Conservation (phyloP, 2,113 vertebrate species). For the Otocyon megalotis region DNA sequence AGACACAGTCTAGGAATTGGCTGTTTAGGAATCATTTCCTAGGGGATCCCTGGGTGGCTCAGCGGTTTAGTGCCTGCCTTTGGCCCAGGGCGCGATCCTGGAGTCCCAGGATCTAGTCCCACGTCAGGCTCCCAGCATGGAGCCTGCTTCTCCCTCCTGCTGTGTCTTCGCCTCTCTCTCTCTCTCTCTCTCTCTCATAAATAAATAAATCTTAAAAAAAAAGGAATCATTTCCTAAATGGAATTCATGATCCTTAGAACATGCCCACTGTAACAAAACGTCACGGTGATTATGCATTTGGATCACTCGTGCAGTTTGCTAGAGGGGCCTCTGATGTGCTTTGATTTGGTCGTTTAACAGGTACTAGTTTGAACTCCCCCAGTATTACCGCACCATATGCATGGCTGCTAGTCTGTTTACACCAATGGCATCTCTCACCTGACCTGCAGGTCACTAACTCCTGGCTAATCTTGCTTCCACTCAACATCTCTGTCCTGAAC, state of each 20-base stretch:
- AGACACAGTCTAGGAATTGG: neutral
- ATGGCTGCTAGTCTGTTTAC: neutral
- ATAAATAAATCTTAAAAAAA: too few species aligned
- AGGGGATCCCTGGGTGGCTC: too few species aligned
- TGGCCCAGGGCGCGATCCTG: too few species aligned
- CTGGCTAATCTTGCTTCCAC: neutral
- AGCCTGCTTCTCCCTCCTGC: too few species aligned
- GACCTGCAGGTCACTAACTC: neutral
- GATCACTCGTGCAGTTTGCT: neutral
- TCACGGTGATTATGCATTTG: accelerated
- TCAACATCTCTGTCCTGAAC: accelerated
- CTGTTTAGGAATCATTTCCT: neutral
- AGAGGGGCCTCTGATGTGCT: neutral
- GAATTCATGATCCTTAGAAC: too few species aligned
- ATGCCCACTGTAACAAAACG: accelerated
- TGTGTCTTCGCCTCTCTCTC: too few species aligned
- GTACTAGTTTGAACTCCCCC: accelerated
- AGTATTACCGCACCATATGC: neutral
- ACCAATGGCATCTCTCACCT: neutral
- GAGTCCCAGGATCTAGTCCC: too few species aligned
- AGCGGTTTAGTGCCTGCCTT: too few species aligned
- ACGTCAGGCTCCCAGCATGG: too few species aligned
- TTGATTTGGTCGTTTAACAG: neutral
- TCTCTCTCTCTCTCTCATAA: too few species aligned
- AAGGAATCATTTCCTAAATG: neutral